Conservation (phyloP, 2,113 vertebrate species). For the Phalacrocorax pelagicus region DNA sequence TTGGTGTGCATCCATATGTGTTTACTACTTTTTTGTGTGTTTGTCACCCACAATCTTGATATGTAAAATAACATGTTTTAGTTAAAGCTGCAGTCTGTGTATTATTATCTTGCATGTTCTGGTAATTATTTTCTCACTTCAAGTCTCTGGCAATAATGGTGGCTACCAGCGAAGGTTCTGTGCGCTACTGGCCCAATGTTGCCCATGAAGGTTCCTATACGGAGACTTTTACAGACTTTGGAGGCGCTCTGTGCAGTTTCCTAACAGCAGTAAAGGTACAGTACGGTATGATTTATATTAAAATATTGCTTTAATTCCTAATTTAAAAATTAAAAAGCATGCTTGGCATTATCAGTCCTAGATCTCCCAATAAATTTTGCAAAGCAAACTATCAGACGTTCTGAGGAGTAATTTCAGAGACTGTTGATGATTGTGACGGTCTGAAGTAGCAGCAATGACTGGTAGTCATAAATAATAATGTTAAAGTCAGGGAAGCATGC, state of each 20-base stretch:
- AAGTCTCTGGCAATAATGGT: slow-evolving; percentile 85
- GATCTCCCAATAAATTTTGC: not conserved
- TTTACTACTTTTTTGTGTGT: not conserved
- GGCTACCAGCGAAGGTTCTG: slow-evolving; percentile 81
- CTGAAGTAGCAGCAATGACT: not conserved
- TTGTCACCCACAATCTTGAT: not conserved
- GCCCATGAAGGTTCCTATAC: slow-evolving; percentile 84
- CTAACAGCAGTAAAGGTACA: slow-evolving; percentile 87
- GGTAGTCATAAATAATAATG: not conserved
- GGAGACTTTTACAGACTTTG: slow-evolving; percentile 80
- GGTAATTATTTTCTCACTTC: not conserved
- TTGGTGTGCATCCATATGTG: not conserved
- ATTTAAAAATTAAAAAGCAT: not conserved
- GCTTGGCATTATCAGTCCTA: not conserved
- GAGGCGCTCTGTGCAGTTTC: slow-evolving; percentile 81
- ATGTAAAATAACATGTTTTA: not conserved
- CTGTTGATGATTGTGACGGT: not conserved
- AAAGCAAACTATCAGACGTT: not conserved
- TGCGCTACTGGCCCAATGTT: slow-evolving; percentile 90
- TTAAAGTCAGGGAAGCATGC: not conserved
- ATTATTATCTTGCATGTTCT: not conserved
- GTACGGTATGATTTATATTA: not conserved
- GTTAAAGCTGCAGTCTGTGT: not conserved
- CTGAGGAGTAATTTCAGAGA: not conserved
- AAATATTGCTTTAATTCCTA: not conserved